Base-by-base conservation (phyloP, 2,888 invertebrate species). In the Diarsia mendica region DNA sequence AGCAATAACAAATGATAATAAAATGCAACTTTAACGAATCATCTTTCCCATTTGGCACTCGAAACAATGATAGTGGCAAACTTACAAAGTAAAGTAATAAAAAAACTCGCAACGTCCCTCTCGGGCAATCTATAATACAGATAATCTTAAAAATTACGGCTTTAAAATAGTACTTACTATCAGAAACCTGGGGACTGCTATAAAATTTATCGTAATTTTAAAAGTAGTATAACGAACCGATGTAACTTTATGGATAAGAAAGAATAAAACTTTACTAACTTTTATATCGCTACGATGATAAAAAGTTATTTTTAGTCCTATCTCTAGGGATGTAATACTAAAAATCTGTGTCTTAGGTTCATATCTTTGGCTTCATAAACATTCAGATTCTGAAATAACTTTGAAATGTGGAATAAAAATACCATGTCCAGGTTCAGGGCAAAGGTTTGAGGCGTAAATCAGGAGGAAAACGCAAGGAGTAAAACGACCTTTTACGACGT, bases 151-250 rank as follows among this genome's bases (percentile, higher is more conserved):
- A 84, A 64, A 79, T 61, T n/a, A 72, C 44, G 28, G 28, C 67
- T 80, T 69, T 71, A 65, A 73, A 78, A 79, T 71, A 69, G 63
- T 64, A 77, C 61, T 63, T 77, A 67, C 80, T 75, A 80, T 84
- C 64, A 60, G 46, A 64, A 75, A 68, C 70, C 70, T 58, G 64
- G 63, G 33, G 53, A 75, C 18, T 66, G 48, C 67, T 61, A 80
- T 84, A 80, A 80, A 84, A 71, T 76, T 82, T 73, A 83, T 84
- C 67, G 65, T 61, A 68, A 80, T 68, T 83, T 84, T 84, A 76
- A 82, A 75, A 84, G 67, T 66, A 71, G 51, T 80, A 65, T 65
- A 73, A 48, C 55, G 18, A 71, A 46, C 55, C 58, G 65, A 79
- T 73, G 48, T 64, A 66, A 48, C 72, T 78, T 83, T 64, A 49